Evolutionary conservation across 2,888 invertebrate species (phyloP).

Genomic region (Unio delphinus): DNA sequence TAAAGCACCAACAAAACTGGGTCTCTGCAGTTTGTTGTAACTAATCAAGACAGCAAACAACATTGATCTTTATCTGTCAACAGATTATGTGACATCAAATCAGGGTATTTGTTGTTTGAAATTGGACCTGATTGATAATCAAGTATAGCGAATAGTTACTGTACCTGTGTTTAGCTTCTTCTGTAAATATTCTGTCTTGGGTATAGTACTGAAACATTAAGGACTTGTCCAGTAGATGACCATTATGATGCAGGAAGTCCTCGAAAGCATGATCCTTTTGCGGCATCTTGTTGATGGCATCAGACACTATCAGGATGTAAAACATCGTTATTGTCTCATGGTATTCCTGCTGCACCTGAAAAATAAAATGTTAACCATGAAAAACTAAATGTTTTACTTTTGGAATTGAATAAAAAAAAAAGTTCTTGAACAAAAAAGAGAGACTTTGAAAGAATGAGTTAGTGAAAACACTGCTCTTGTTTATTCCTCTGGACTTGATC

Average conservation of each 20-base stretch:
- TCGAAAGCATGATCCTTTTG: constrained; percentile 50
- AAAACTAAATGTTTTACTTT: neutral
- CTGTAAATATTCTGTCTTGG: constrained; percentile 43
- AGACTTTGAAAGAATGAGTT: too few species aligned
- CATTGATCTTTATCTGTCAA: too few species aligned
- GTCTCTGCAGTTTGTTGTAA: too few species aligned
- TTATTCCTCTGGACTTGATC: too few species aligned
- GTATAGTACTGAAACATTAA: constrained; percentile 58
- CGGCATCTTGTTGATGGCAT: constrained; percentile 48
- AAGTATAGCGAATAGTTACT: constrained; percentile 9
- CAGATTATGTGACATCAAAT: too few species aligned
- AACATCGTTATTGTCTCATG: constrained; percentile 69
- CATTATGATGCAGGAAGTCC: constrained; percentile 56
- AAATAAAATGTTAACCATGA: constrained; percentile 2
- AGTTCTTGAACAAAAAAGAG: too few species aligned
- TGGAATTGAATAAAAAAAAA: neutral
- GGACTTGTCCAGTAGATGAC: constrained; percentile 48
- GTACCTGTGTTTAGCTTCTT: constrained; percentile 53
- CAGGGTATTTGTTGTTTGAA: too few species aligned
- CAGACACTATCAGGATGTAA: constrained; percentile 62
- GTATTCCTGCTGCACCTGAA: constrained; percentile 63
- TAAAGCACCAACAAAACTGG: too few species aligned
- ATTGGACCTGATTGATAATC: neutral
- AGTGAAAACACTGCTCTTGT: too few species aligned
- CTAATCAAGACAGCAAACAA: too few species aligned